These are phyloP conservation scores for Corvus moneduloides DNA, from an alignment of 2,113 vertebrate species.

Conservation along the genomic window DNA sequence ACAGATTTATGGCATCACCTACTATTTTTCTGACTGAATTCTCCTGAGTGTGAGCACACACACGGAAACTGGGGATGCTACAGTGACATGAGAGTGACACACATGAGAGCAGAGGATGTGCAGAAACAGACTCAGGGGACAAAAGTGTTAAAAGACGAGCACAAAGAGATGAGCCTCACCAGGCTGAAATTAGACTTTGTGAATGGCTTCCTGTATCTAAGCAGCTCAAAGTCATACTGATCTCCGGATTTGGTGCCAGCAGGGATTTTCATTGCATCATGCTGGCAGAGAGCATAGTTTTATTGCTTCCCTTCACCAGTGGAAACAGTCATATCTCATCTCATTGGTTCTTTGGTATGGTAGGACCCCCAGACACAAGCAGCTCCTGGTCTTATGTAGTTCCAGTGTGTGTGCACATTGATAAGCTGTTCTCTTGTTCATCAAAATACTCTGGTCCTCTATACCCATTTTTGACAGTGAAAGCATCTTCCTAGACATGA, in stretches of 20 bases:
- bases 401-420: accelerated
- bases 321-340: not conserved
- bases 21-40: not conserved
- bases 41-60: accelerated
- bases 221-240: not conserved
- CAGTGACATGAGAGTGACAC: not conserved
- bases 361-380: not conserved
- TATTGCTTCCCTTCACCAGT: not conserved
- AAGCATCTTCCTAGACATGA: not conserved
- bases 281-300: not conserved
- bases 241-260: not conserved
- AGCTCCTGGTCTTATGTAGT: not conserved
- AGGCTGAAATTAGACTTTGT: not conserved
- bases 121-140: accelerated
- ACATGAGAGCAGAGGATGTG: not conserved
- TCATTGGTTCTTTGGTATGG: not conserved
- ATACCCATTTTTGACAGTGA: not conserved
- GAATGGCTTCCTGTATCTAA: not conserved
- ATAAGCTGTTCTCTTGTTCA: not conserved
- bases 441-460: not conserved
- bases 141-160: accelerated
- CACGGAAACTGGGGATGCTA: not conserved
- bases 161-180: not conserved
- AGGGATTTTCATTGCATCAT: not conserved
- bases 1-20: not conserved